Evolutionary conservation across 2,888 invertebrate species (phyloP).

Genomic region (Cosmia trapezina): DNA sequence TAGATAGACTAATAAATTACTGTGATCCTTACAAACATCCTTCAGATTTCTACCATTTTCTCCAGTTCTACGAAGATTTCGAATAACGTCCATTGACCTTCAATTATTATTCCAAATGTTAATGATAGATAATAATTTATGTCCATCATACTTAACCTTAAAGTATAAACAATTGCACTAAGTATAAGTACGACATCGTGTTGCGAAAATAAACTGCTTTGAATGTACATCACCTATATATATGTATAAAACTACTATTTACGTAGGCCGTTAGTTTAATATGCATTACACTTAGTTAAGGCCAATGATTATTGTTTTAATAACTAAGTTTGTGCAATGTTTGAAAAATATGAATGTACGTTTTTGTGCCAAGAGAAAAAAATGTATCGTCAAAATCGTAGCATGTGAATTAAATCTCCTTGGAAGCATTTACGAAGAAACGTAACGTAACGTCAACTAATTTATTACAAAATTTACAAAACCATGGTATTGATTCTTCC

Average conservation of each 20-base stretch:
- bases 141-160: conserved; percentile 39
- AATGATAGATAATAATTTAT: not conserved
- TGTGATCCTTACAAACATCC: not conserved
- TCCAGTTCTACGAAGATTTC: not conserved
- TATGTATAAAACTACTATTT: conserved; percentile 29
- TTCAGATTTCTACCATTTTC: not conserved
- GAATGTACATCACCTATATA: conserved; percentile 49
- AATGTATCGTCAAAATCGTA: not conserved
- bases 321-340: conserved; percentile 30
- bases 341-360: conserved; percentile 8
- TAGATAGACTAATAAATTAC: not conserved
- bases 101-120: not conserved
- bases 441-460: no score
- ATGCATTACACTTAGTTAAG: conserved; percentile 38
- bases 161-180: conserved; percentile 20
- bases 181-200: conserved; percentile 12
- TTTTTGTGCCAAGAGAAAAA: conserved; percentile 29
- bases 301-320: conserved; percentile 39
- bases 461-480: no score
- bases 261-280: conserved; percentile 36
- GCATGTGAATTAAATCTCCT: not conserved
- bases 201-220: conserved; percentile 41
- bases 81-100: not conserved
- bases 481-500: no score
- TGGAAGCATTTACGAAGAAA: not conserved